Conservation (phyloP, 2,797 vertebrate species). For the Chaunax sp. region DNA sequence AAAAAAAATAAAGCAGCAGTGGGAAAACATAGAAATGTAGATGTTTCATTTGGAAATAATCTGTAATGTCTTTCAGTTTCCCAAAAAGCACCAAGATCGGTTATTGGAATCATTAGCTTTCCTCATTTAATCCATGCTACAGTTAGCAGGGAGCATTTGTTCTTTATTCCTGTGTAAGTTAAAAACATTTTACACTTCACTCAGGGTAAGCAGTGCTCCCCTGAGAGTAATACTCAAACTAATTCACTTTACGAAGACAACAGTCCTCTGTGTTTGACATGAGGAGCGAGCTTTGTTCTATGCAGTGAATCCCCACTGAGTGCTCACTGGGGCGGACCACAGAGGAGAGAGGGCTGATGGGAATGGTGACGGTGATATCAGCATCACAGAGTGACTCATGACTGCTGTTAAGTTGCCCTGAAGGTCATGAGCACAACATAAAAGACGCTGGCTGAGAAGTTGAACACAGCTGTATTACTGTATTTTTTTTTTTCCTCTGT, state of each 20-base stretch:
- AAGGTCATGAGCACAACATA: slow-evolving; percentile 30
- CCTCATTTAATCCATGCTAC: slow-evolving; percentile 23
- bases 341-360: slow-evolving; percentile 64
- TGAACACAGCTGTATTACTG: slow-evolving; percentile 14
- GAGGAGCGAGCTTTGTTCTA: slow-evolving; percentile 37
- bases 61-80: slow-evolving; percentile 1
- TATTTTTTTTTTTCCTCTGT: slow-evolving; percentile 31
- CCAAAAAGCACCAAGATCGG: background rate
- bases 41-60: slow-evolving; percentile 5
- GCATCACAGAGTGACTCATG: slow-evolving; percentile 69
- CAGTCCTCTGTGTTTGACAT: slow-evolving; percentile 47
- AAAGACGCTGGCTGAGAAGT: slow-evolving; percentile 25
- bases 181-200: slow-evolving; percentile 35
- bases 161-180: slow-evolving; percentile 24
- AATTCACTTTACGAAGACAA: slow-evolving; percentile 48
- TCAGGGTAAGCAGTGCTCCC: slow-evolving; percentile 34
- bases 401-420: slow-evolving; percentile 59
- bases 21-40: background rate
- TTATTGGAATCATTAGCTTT: background rate
- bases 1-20: background rate
- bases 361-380: slow-evolving; percentile 71
- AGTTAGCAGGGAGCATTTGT: slow-evolving; percentile 6
- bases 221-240: slow-evolving; percentile 37
- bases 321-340: slow-evolving; percentile 19
- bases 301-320: slow-evolving; percentile 41